Base-by-base conservation (phyloP, 2,113 vertebrate species). In the Brachypodius melanocephalos region DNA sequence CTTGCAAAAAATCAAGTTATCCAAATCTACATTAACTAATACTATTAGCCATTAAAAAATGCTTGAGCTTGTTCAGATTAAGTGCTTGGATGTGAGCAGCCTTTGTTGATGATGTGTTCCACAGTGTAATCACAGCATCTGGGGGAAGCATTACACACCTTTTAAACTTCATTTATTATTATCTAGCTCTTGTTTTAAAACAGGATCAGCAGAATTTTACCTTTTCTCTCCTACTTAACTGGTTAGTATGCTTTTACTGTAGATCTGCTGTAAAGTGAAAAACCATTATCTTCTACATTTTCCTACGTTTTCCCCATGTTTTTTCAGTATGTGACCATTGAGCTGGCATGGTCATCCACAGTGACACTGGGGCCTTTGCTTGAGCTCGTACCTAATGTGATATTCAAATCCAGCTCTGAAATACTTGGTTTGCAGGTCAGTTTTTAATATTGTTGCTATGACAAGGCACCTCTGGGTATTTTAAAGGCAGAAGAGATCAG, bases 111-210 rank as follows among this genome's bases (percentile, higher is more conserved):
- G 18, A 34, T 14, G 10, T 63, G 38, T 78, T 91, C 24, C 32
- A 68, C 48, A 22, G 31, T 54, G 25, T 57, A 62, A 57, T 59
- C 19, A 17, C 7, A 22, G 34, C 42, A 31, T n/a, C 25, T 36
- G 28, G 28, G 77, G 31, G 78, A 85, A 75, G 52, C 18, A 12
- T 77, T 36, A 43, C n/a, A 34, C 14, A 68, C 3, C 16, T 71
- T 61, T 81, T 74, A 1, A 65, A 40, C 14, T 86, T 69, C 8
- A 65, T 65, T 65, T 80, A 26, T 51, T 88, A 24, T 85, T 88
- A 67, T 67, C 65, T 75, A 71, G 31, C 57, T 89, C 36, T 68
- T 84, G 25, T 65, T 90, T 84, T 65, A 84, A 78, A 31, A 57
- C 24, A 55, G n/a, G 8, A 22, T 88, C 34, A 77, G 75, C 32